Evolutionary conservation across 2,113 vertebrate species (phyloP).

Genomic region (Orientallactaga bullata): DNA sequence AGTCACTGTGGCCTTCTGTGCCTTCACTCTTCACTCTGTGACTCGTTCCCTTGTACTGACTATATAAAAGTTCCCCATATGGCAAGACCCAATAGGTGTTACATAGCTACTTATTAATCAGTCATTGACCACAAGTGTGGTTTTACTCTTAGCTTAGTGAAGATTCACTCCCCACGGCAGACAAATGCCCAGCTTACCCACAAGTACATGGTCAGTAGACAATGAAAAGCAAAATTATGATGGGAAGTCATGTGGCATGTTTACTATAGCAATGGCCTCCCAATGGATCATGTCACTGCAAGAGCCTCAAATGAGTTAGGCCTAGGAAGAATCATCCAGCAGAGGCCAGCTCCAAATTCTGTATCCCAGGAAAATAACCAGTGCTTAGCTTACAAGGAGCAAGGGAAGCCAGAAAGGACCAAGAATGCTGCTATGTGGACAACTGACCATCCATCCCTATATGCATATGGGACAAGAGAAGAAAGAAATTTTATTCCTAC

Average conservation of each 20-base stretch:
- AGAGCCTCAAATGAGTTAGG: neutral
- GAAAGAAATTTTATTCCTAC: slow-evolving; percentile 37
- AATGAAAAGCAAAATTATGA: slow-evolving; percentile 35
- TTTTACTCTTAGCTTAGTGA: slow-evolving; percentile 31
- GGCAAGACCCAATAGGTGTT: neutral
- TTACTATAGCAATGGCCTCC: neutral
- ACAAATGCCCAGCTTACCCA: neutral
- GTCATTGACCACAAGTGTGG: slow-evolving; percentile 7
- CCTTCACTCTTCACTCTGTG: neutral
- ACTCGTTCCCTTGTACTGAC: slow-evolving; percentile 8
- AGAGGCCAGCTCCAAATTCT: slow-evolving; percentile 24
- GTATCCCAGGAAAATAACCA: neutral
- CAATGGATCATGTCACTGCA: neutral
- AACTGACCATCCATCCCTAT: neutral
- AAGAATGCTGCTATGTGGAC: neutral
- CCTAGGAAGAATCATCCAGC: neutral
- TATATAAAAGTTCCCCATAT: neutral
- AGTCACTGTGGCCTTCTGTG: neutral
- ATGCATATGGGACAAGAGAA: neutral
- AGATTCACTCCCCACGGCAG: neutral
- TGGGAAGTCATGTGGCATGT: neutral
- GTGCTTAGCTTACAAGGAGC: neutral
- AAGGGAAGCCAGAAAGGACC: neutral
- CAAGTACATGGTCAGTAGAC: neutral
- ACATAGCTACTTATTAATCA: neutral